Base-by-base conservation (phyloP, 2,797 vertebrate species). In the Microctenopoma steveboyesi region DNA sequence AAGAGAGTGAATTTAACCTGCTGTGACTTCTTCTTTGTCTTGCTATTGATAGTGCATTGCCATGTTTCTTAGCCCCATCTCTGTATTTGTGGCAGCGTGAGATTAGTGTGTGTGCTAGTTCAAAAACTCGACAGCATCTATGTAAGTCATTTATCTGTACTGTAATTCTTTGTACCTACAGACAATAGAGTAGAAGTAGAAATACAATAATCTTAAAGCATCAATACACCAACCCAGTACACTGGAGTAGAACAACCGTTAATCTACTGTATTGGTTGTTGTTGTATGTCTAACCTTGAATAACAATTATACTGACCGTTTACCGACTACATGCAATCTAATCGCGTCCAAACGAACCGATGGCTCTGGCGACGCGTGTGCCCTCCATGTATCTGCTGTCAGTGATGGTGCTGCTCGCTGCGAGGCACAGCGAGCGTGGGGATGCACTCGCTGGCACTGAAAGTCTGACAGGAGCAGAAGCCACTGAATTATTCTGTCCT, bases 241-340 rank as follows among this genome's bases (percentile, higher is more conserved):
- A 49, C 64, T 37, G 64, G 28, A 53, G 4, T 42, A 39, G 16
- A 39, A 62, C 45, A 75, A 79, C 50, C 56, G 80, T 74, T 72
- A 16, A 53, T 63, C 10, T 45, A 58, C 86, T 77, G 40, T 59
- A 71, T 68, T 48, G 62, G 57, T 51, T 67, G 45, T 68, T 69
- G 48, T 64, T 56, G 43, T 63, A 16, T 39, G 59, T 77, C 72
- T 88, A 78, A 87, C 88, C 84, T 90, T 88, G 35, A 84, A 86
- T 53, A 60, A 87, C 64, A 74, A 72, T 74, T 37, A 70, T 5
- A 16, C 25, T 14, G 53, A 71, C 22, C 67, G 63, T 79, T 77
- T 59, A 66, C 69, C 80, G 67, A 67, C 68, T 69, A 64, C 37
- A 69, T 52, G 39, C 16, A 84, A 79, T 86, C 62, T 10, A 58